Evolutionary conservation across 2,797 vertebrate genomes (phyloP).

Genomic region (Echiichthys vipera): DNA sequence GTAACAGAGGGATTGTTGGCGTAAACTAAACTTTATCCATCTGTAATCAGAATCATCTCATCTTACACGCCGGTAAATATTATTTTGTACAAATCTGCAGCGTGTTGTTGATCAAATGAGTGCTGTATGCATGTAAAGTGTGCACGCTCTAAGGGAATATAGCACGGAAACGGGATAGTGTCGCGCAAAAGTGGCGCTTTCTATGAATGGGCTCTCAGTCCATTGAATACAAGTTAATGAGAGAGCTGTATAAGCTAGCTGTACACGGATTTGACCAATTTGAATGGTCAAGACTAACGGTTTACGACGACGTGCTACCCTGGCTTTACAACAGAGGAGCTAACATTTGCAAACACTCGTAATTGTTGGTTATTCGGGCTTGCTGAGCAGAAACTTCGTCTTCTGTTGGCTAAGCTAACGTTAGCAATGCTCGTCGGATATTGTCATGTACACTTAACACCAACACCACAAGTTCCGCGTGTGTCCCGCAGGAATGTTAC

Average conservation of each 20-base stretch:
- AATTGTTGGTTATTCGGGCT: too few relatives aligned
- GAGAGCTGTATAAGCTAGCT: accelerated
- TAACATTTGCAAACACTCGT: neutral
- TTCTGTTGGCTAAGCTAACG: conserved; percentile 32
- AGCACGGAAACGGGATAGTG: neutral
- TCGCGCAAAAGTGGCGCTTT: conserved; percentile 55
- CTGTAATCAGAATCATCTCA: conserved; percentile 81
- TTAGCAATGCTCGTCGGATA: neutral
- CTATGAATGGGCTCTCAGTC: conserved; percentile 63
- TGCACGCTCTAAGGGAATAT: neutral
- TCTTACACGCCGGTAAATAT: conserved; percentile 77
- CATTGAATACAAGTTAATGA: neutral
- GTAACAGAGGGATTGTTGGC: neutral
- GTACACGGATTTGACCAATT: accelerated
- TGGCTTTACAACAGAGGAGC: accelerated
- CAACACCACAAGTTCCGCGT: neutral
- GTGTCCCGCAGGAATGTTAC: neutral
- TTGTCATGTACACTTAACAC: conserved; percentile 24
- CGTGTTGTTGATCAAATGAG: neutral
- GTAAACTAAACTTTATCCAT: conserved; percentile 64
- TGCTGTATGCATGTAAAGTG: conserved; percentile 23
- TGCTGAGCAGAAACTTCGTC: neutral
- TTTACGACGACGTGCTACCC: accelerated
- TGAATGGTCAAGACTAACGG: accelerated
- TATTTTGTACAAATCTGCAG: neutral